A percentile compares a stretch with the other conserved stretches of the same genome.
Conservation (phyloP, 2,797 vertebrate species). For the Aeoliscus strigatus region DNA sequence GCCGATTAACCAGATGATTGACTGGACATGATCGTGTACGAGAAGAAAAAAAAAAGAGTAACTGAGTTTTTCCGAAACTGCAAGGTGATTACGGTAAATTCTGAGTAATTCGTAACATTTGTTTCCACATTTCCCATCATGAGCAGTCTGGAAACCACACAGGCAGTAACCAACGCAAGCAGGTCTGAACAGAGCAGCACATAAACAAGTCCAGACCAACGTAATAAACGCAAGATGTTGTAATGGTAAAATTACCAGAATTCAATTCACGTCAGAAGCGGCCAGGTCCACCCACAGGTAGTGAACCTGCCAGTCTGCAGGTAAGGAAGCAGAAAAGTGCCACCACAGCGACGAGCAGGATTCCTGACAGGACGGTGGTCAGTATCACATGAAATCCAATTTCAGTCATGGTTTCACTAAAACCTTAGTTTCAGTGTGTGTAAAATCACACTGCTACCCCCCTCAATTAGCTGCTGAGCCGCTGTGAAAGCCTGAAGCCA, state of each 20-base stretch:
- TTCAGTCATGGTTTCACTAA: slow-evolving; percentile 40
- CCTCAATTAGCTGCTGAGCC: neutral
- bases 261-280: slow-evolving; percentile 57
- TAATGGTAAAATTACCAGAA: too few relatives aligned
- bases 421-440: neutral
- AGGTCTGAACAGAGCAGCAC: too few relatives aligned
- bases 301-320: slow-evolving; percentile 67
- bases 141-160: too few relatives aligned
- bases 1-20: slow-evolving; percentile 72
- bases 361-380: slow-evolving; percentile 53
- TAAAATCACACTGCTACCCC: slow-evolving; percentile 3
- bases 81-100: too few relatives aligned
- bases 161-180: too few relatives aligned
- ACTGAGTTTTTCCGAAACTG: too few relatives aligned
- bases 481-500: too few relatives aligned
- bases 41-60: too few relatives aligned
- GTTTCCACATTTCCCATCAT: too few relatives aligned
- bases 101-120: too few relatives aligned
- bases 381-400: slow-evolving; percentile 45
- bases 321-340: slow-evolving; percentile 72
- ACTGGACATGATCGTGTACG: slow-evolving; percentile 39
- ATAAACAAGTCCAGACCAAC: too few relatives aligned
- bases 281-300: slow-evolving; percentile 63
- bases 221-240: too few relatives aligned
- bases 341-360: slow-evolving; percentile 59